These are phyloP conservation scores for Melinopterus prodromus DNA, from an alignment of 2,888 invertebrate species.

Conservation along the genomic window DNA sequence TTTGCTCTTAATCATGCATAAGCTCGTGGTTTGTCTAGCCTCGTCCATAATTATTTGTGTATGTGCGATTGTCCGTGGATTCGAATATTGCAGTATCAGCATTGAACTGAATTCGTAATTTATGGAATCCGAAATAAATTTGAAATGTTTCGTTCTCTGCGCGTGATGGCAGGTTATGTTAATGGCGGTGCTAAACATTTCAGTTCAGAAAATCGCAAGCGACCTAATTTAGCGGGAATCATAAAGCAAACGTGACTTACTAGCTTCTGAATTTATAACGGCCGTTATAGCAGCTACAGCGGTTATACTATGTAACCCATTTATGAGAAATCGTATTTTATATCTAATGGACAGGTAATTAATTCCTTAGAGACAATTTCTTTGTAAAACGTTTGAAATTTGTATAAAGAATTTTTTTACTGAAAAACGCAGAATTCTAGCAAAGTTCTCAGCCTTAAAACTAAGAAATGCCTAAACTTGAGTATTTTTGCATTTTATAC, in stretches of 20 bases:
- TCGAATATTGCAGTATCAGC: background rate
- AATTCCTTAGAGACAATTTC: too few relatives aligned
- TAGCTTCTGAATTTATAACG: background rate
- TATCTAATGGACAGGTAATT: too few relatives aligned
- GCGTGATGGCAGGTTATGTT: background rate
- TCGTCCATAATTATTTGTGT: background rate
- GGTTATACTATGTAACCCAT: background rate
- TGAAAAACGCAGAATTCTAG: too few relatives aligned
- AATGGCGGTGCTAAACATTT: background rate
- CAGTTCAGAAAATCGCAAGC: background rate
- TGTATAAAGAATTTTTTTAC: too few relatives aligned
- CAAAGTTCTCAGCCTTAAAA: too few relatives aligned
- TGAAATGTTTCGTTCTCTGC: background rate
- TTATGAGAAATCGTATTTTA: background rate
- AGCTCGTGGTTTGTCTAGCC: background rate
- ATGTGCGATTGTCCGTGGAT: background rate
- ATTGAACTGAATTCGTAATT: background rate
- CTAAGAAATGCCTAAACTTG: too few relatives aligned
- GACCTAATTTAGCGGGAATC: background rate
- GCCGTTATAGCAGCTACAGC: background rate
- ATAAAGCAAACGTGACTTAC: background rate
- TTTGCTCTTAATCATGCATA: too few relatives aligned
- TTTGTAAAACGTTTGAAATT: too few relatives aligned
- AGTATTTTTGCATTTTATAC: background rate
- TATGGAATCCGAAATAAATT: background rate